phyloP scores from a whole-genome alignment of 2,113 vertebrate species.

The Rhea americana region DNA sequence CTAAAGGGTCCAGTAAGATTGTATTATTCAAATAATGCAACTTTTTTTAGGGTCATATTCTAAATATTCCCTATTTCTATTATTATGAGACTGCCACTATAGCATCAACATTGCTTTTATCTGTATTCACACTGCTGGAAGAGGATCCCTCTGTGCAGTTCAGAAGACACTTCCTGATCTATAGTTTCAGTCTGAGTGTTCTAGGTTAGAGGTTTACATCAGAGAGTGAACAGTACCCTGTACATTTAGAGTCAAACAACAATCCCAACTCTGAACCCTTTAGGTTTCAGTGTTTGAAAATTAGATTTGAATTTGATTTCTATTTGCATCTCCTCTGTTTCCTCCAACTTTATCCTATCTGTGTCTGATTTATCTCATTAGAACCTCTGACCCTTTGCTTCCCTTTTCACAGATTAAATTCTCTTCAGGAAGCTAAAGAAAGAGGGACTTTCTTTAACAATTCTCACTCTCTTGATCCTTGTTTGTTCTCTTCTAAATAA shows the following conservation, averaged over 20 bases:
- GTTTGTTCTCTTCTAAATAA: not conserved
- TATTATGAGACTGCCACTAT: not conserved
- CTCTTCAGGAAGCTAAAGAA: not conserved
- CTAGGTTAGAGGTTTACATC: not conserved
- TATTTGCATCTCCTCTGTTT: not conserved
- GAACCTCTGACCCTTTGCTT: conserved; percentile 1
- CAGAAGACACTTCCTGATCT: not conserved
- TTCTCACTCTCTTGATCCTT: not conserved
- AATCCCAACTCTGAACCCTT: not conserved
- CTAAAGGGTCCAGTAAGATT: not conserved
- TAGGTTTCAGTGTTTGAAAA: not conserved
- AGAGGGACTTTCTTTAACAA: not conserved
- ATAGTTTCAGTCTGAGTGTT: not conserved
- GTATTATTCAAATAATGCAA: not conserved
- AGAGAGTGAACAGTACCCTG: not conserved
- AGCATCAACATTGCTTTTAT: not conserved
- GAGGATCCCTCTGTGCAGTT: not conserved
- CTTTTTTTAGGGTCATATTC: not conserved
- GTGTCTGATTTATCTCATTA: not conserved
- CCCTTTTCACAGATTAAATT: not conserved
- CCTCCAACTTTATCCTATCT: not conserved
- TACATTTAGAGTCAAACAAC: not conserved
- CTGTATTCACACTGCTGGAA: not conserved
- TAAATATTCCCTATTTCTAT: not conserved
- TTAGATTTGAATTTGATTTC: not conserved